These are phyloP conservation scores for Thelaira solivaga DNA, from an alignment of 2,888 invertebrate genomes.

Conservation along the genomic window DNA sequence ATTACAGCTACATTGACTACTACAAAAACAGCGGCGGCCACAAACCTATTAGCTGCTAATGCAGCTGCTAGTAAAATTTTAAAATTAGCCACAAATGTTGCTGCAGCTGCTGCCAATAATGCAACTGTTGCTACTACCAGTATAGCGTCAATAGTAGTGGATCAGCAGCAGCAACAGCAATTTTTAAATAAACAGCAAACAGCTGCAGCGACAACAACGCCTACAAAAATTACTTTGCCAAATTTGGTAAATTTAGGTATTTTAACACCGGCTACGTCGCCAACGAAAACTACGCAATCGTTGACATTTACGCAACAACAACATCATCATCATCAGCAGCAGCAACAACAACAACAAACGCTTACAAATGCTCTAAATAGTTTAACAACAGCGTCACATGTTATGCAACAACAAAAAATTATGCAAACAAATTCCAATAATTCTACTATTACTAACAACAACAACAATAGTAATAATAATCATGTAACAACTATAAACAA, in stretches of 20 bases:
- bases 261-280: constrained; percentile 79
- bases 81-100: constrained; percentile 74
- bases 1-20: constrained; percentile 62
- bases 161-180: constrained; percentile 67
- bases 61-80: constrained; percentile 76
- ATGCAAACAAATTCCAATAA: constrained; percentile 64
- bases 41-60: constrained; percentile 75
- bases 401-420: constrained; percentile 65
- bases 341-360: constrained; percentile 67
- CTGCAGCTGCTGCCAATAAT: constrained; percentile 67
- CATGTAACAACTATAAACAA: constrained; percentile 59
- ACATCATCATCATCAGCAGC: constrained; percentile 68
- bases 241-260: constrained; percentile 78
- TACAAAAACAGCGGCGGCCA: constrained; percentile 68
- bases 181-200: constrained; percentile 52
- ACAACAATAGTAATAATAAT: constrained; percentile 50
- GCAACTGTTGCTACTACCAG: constrained; percentile 10
- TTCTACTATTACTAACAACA: constrained; percentile 38
- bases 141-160: constrained; percentile 63
- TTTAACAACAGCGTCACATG: constrained; percentile 66
- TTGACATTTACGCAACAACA: constrained; percentile 71
- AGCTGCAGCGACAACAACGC: constrained; percentile 60
- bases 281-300: constrained; percentile 76
- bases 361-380: constrained; percentile 65
- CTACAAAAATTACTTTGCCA: constrained; percentile 75